These are phyloP conservation scores for Erithacus rubecula DNA, from an alignment of 2,797 vertebrate species.

Conservation along the genomic window DNA sequence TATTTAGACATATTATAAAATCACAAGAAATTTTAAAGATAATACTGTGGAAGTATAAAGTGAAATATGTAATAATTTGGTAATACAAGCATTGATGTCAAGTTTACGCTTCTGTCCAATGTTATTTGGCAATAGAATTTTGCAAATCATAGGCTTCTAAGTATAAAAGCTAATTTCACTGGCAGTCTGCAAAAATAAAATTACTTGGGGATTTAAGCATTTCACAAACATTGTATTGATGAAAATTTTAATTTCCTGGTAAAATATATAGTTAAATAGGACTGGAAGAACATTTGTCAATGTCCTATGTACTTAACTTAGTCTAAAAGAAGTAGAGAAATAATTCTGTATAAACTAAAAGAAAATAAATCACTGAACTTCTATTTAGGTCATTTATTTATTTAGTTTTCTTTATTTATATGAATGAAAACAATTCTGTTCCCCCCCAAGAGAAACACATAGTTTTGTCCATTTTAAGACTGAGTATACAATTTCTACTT, in stretches of 20 bases:
- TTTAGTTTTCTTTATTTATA: neutral
- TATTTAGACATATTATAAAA: neutral
- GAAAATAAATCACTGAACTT: neutral
- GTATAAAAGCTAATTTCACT: neutral
- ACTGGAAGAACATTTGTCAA: neutral
- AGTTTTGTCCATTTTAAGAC: neutral
- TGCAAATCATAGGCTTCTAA: neutral
- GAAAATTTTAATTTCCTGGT: neutral
- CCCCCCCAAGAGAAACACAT: fast-evolving
- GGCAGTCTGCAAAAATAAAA: neutral
- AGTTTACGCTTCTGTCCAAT: neutral
- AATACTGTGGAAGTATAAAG: neutral
- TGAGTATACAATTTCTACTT: neutral
- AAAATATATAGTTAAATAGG: neutral
- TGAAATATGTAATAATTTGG: neutral
- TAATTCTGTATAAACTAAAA: neutral
- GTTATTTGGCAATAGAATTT: neutral
- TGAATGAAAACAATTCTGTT: neutral
- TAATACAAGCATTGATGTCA: neutral
- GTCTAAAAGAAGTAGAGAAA: neutral
- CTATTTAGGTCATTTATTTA: neutral
- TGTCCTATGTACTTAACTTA: fast-evolving
- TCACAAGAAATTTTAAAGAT: neutral
- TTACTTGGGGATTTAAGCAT: neutral
- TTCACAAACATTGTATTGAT: neutral